Percentiles rank a stretch among this genome's conserved stretches.
These are phyloP conservation scores for Aurelia coerulea DNA, from an alignment of 30 jellyfish, hydroid and myxozoan species.

Conservation along the genomic window DNA sequence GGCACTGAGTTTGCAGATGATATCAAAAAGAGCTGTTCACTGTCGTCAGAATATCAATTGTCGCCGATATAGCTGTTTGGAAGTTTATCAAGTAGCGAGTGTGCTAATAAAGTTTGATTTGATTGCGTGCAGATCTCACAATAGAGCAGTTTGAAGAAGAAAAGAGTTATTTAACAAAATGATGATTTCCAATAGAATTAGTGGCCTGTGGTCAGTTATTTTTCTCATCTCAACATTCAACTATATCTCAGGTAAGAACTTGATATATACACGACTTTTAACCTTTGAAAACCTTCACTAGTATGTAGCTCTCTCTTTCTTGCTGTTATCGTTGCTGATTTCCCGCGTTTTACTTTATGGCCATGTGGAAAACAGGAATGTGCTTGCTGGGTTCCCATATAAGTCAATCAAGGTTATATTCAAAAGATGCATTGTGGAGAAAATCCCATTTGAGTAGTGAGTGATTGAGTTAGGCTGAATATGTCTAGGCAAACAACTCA, in stretches of 20 bases:
- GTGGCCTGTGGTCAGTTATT: conserved; percentile 69
- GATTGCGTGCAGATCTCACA: conserved; percentile 60
- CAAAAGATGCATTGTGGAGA: no score
- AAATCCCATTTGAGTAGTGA: no score
- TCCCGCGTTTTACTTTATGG: background rate
- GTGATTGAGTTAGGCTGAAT: no score
- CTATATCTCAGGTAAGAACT: conserved; percentile 43
- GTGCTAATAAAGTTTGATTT: conserved; percentile 31
- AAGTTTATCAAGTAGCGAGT: background rate
- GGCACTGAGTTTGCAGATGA: background rate
- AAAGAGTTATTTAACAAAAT: conserved; percentile 42
- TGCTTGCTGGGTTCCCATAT: no score
- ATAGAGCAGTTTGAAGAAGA: conserved; percentile 23
- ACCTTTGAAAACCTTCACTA: no score
- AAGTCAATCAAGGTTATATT: no score
- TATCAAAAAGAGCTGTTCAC: no score
- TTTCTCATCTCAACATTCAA: conserved; percentile 39
- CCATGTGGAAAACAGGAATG: background rate
- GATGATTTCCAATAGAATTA: conserved; percentile 69
- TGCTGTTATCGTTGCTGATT: background rate
- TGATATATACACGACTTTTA: no score
- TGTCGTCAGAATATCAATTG: no score
- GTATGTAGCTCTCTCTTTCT: no score
- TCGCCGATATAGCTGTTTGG: background rate
- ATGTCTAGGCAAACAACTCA: no score